Evolutionary conservation across 2,888 invertebrate species (phyloP), one percentile per base, ranked within the genome.

Genomic region (Microctonus brassicae): DNA sequence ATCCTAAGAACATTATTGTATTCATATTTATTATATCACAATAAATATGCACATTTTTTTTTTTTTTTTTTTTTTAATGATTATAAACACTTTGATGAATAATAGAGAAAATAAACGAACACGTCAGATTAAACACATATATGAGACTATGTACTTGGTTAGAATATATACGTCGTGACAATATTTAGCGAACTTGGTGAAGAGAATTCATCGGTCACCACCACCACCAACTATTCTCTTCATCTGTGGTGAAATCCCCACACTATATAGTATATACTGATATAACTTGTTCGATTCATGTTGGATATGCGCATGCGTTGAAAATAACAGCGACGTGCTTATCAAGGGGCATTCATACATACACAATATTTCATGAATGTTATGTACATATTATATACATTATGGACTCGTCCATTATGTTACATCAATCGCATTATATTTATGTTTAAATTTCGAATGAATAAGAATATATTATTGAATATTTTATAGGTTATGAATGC

Each of bases 241-340:
- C 77, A 79, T 80, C 76, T 70, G 17, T 47, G 47, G 47, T 47
- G 20, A 47, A 76, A 65, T 77, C 71, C 65, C 68, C 79, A 81
- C 79, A 79, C 82, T 82, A 13, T 10, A n/a, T n/a, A 79, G 81
- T 82, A 13, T 10, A n/a, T n/a, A n/a, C n/a, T n/a, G n/a, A n/a
- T n/a, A n/a, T 47, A 47, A 83, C 82, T 84, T 82, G 84, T 83
- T 78, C 83, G 83, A 81, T 83, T 83, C 80, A 69, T 58, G 61
- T 24, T 39, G 22, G 5, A 26, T 24, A 62, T 75, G 83, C 85
- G 85, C 84, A 79, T 79, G 82, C 80, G 76, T 76, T 66, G 22
- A 60, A 47, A 22, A 29, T 20, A 62, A 53, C 76, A 77, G 69
- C 62, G 63, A 64, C 77, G 79, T n/a, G n/a, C n/a, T 33, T 36